Evolutionary conservation across 2,888 invertebrate species (phyloP).

Genomic region (Hydriomena furcata): DNA sequence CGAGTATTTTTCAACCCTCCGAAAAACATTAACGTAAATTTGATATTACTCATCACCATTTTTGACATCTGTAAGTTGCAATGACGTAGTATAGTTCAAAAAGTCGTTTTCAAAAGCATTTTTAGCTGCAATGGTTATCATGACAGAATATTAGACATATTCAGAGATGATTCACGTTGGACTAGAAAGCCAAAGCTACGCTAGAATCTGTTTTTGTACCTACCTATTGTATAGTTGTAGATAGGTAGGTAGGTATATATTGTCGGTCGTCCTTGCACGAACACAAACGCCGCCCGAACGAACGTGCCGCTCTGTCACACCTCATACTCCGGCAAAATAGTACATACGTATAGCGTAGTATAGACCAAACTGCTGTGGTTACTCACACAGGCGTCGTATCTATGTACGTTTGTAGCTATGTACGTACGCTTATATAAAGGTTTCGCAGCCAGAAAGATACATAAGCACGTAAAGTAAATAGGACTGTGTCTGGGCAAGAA

Average conservation of each 20-base stretch:
- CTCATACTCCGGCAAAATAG: constrained; percentile 31
- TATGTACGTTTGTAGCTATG: constrained; percentile 34
- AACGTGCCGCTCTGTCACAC: constrained; percentile 37
- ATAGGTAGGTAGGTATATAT: constrained; percentile 14
- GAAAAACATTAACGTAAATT: too few relatives aligned
- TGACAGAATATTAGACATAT: neutral
- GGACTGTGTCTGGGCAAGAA: constrained; percentile 32
- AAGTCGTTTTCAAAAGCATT: too few relatives aligned
- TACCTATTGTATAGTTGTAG: constrained; percentile 15
- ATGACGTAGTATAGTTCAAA: too few relatives aligned
- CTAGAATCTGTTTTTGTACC: constrained; percentile 28
- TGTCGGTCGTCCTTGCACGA: constrained; percentile 35
- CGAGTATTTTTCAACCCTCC: too few relatives aligned
- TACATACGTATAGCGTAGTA: constrained; percentile 23
- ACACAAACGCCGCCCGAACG: constrained; percentile 30
- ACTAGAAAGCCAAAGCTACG: constrained; percentile 15
- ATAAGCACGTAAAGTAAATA: constrained; percentile 36
- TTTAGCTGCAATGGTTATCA: neutral
- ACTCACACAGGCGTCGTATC: constrained; percentile 35
- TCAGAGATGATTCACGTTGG: constrained; percentile 1
- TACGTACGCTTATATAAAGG: constrained; percentile 33
- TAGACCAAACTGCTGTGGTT: constrained; percentile 33
- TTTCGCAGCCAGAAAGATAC: constrained; percentile 37
- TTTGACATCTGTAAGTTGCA: too few relatives aligned
- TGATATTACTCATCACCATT: too few relatives aligned